phyloP scores from a whole-genome alignment of 2,797 vertebrate genomes.

The Sebastes umbrosus region DNA sequence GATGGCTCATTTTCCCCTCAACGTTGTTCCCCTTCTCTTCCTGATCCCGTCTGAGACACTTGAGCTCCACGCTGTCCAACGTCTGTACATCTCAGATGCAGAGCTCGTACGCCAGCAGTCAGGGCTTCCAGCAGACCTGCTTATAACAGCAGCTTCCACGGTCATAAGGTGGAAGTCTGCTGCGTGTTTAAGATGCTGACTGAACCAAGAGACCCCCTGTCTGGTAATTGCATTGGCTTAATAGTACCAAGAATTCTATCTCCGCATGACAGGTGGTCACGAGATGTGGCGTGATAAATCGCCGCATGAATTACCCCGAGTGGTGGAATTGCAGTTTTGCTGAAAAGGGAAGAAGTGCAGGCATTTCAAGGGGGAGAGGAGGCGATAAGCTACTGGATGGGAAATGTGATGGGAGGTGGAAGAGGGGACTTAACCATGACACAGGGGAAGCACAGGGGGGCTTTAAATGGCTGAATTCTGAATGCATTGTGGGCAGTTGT shows the following conservation, averaged over 20 bases:
- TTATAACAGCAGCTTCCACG: constrained; percentile 25
- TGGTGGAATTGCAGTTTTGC: constrained; percentile 55
- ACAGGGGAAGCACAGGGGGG: constrained; percentile 14
- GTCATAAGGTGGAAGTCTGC: constrained; percentile 39
- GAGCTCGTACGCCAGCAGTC: constrained; percentile 7
- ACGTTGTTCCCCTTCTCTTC: background rate
- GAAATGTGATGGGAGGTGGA: constrained; percentile 50
- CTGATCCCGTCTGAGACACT: constrained; percentile 37
- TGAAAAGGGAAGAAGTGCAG: constrained; percentile 36
- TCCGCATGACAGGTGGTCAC: constrained; percentile 72
- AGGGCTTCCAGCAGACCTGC: constrained; percentile 21
- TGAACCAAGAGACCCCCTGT: constrained; percentile 53
- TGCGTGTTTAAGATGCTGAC: constrained; percentile 57
- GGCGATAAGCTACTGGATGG: constrained; percentile 59
- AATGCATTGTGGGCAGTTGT: constrained; percentile 57
- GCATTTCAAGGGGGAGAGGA: constrained; percentile 13
- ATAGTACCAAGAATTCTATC: constrained; percentile 66
- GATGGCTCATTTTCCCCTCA: constrained; percentile 56
- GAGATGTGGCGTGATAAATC: constrained; percentile 72
- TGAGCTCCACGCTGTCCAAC: background rate
- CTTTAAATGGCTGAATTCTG: constrained; percentile 44
- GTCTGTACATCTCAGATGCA: constrained; percentile 7
- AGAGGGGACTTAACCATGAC: constrained; percentile 43
- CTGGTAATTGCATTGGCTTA: constrained; percentile 70
- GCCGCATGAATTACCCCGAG: constrained; percentile 62